These are phyloP conservation scores for Cataglyphis albicans DNA, from an alignment of 2,888 invertebrate genomes.

Conservation along the genomic window DNA sequence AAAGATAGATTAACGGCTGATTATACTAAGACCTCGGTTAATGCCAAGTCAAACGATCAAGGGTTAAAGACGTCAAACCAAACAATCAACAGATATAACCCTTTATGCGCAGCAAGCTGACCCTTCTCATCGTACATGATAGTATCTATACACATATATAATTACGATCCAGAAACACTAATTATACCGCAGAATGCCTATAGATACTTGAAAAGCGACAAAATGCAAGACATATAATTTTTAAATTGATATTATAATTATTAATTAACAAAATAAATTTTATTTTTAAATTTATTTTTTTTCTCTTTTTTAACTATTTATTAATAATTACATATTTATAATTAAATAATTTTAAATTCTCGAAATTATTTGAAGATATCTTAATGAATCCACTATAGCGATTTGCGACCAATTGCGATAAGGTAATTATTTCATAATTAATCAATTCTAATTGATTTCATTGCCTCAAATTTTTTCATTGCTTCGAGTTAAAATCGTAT, in stretches of 20 bases:
- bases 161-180: neutral
- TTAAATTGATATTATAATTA: neutral
- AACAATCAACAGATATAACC: conserved; percentile 36
- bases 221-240: neutral
- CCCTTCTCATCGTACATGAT: neutral
- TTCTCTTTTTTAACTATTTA: neutral
- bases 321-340: neutral
- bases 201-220: neutral
- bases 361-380: neutral
- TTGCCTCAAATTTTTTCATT: neutral
- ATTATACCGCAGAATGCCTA: neutral
- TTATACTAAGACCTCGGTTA: conserved; percentile 4
- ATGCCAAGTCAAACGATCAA: conserved; percentile 31
- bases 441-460: neutral
- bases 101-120: conserved; percentile 12
- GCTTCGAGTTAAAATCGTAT: neutral
- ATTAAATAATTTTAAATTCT: neutral
- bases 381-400: neutral
- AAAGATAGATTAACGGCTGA: conserved; percentile 22
- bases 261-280: neutral
- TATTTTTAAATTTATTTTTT: neutral
- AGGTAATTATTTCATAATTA: neutral
- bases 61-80: conserved; percentile 26
- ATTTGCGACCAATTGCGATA: neutral
- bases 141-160: neutral